Percentiles rank a stretch among this genome's conserved stretches.
Conservation (phyloP, 2,797 vertebrate genomes). For the Taeniopygia guttata region DNA sequence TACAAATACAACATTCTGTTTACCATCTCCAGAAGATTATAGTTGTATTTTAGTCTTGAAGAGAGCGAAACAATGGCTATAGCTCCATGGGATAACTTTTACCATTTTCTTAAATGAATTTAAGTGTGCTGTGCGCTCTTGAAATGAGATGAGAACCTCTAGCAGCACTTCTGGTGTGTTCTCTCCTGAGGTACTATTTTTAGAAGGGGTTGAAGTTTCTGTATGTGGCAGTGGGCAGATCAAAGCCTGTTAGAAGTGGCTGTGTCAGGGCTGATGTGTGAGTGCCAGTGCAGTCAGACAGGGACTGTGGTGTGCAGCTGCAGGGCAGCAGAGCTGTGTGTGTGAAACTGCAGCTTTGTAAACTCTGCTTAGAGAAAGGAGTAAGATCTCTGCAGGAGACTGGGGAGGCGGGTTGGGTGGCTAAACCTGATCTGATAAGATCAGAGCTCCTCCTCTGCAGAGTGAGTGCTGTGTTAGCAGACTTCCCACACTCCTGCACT, state of each 20-base stretch:
- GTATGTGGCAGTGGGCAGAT: neutral
- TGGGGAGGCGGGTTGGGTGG: neutral
- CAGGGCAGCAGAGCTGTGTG: neutral
- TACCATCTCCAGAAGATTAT: neutral
- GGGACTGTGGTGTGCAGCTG: neutral
- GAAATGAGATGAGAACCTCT: neutral
- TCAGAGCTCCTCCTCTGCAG: constrained; percentile 7
- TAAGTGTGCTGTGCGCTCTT: neutral
- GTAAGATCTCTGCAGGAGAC: neutral
- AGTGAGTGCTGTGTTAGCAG: neutral
- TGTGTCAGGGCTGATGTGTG: neutral
- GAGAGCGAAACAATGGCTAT: neutral
- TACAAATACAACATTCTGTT: neutral
- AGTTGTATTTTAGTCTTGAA: neutral
- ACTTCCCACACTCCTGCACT: neutral
- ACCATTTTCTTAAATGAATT: neutral
- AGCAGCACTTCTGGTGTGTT: neutral
- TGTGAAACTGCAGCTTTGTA: neutral
- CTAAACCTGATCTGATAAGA: constrained; percentile 19
- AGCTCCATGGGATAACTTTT: neutral
- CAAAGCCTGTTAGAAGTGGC: neutral
- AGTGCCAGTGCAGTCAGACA: neutral
- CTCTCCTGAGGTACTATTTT: neutral
- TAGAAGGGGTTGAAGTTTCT: neutral
- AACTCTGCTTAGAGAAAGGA: neutral